Conservation (phyloP, 2,888 invertebrate genomes). For the Myopa testacea region DNA sequence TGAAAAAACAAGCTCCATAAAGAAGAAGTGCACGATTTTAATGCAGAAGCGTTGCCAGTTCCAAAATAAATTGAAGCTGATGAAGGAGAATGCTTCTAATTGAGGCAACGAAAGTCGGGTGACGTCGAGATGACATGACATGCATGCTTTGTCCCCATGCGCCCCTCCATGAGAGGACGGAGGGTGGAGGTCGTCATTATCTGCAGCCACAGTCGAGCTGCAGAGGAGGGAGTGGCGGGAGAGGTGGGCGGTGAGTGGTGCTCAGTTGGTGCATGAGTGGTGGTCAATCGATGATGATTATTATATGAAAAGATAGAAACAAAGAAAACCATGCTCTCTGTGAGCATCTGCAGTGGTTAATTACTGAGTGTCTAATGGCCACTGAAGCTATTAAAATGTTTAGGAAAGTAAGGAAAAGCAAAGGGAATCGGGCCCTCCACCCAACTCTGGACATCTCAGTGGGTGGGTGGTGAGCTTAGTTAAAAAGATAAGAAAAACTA, state of each 20-base stretch:
- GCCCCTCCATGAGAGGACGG: too few relatives aligned
- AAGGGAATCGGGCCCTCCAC: too few relatives aligned
- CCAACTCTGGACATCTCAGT: too few relatives aligned
- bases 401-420: too few relatives aligned
- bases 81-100: constrained; percentile 2
- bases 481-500: not conserved
- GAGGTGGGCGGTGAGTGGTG: not conserved
- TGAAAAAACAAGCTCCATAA: not conserved
- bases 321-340: too few relatives aligned
- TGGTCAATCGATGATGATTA: too few relatives aligned
- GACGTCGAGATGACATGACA: not conserved
- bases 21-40: not conserved
- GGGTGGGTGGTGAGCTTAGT: too few relatives aligned
- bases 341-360: too few relatives aligned
- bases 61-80: constrained; percentile 29
- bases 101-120: constrained; percentile 10
- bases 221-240: not conserved
- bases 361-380: too few relatives aligned
- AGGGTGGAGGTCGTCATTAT: not conserved
- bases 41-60: not conserved
- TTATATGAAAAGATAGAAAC: too few relatives aligned
- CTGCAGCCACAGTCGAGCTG: not conserved
- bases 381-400: too few relatives aligned
- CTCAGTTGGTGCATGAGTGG: too few relatives aligned
- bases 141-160: not conserved